phyloP scores from a whole-genome alignment of 2,797 vertebrate genomes.

The Octomys mimax region DNA sequence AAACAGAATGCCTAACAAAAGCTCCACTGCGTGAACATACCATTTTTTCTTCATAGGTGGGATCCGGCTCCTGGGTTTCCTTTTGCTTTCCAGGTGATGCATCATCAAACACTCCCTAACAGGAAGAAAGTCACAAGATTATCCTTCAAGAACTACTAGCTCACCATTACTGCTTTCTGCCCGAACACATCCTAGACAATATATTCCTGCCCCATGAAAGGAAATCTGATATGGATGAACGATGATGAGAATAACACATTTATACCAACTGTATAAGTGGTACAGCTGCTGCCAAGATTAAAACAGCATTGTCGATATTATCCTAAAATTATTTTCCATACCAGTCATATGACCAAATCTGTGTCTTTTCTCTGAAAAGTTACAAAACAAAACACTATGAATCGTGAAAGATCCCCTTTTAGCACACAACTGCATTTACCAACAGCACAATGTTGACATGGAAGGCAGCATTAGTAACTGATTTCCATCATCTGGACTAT shows the following conservation, averaged over 20 bases:
- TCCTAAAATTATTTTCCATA: conserved; percentile 36
- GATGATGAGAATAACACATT: conserved; percentile 2
- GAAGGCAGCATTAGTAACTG: background rate
- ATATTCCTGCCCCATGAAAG: background rate
- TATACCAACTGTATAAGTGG: background rate
- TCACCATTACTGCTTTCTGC: conserved; percentile 38
- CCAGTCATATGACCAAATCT: background rate
- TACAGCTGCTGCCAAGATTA: background rate
- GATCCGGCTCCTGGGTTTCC: conserved; percentile 91
- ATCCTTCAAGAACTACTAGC: conserved; percentile 48
- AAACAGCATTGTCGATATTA: background rate
- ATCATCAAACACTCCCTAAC: conserved; percentile 90
- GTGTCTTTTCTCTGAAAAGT: conserved; percentile 4
- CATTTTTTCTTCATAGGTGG: conserved; percentile 98
- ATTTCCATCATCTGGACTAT: background rate
- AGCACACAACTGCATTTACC: background rate
- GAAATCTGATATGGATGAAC: conserved; percentile 14
- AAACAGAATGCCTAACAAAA: conserved; percentile 19
- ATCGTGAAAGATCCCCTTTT: conserved; percentile 39
- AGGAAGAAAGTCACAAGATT: conserved; percentile 66
- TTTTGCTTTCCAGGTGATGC: conserved; percentile 91
- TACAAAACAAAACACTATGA: conserved; percentile 33
- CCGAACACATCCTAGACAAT: conserved; percentile 45
- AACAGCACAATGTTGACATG: background rate
- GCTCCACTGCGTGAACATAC: conserved; percentile 87